Percentiles rank a stretch among this genome's conserved stretches.
These are phyloP conservation scores for Oscheius sp. DNA, from an alignment of 2,888 invertebrate genomes.

Conservation along the genomic window DNA sequence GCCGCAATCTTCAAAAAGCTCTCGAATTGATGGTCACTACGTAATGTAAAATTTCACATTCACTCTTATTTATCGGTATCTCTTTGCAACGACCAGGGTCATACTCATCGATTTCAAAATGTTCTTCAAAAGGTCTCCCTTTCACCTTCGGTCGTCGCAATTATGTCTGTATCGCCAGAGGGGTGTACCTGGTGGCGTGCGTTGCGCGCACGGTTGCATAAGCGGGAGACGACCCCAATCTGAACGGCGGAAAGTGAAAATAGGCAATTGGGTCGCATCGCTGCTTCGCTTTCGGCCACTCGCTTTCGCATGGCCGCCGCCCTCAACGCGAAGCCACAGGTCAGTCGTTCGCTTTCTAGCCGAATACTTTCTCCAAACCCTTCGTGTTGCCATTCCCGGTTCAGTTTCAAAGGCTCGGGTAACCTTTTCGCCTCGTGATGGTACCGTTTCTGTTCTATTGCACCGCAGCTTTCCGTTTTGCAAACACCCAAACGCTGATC, in stretches of 20 bases:
- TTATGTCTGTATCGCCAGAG: background rate
- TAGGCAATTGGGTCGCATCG: constrained; percentile 55
- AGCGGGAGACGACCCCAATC: constrained; percentile 38
- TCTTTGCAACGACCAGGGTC: no score
- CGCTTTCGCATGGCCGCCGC: constrained; percentile 38
- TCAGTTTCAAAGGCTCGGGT: background rate
- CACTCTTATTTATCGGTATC: no score
- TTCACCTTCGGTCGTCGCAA: constrained; percentile 14
- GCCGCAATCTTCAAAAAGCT: no score
- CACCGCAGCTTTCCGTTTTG: background rate
- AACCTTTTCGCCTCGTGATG: constrained; percentile 1
- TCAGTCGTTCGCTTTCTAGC: constrained; percentile 36
- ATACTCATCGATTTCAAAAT: background rate
- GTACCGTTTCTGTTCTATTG: background rate
- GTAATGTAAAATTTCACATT: no score
- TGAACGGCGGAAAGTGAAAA: constrained; percentile 52
- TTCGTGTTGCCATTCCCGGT: constrained; percentile 12
- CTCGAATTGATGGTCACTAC: no score
- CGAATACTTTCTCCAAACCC: constrained; percentile 20
- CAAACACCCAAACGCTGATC: background rate
- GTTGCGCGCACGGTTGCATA: constrained; percentile 37
- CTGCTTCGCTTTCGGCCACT: constrained; percentile 34
- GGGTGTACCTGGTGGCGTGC: constrained; percentile 28
- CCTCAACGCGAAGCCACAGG: constrained; percentile 36
- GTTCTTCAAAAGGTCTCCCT: constrained; percentile 9